Base-by-base conservation (phyloP, 2,113 vertebrate species). In the Poeciliopsis retropinna region DNA sequence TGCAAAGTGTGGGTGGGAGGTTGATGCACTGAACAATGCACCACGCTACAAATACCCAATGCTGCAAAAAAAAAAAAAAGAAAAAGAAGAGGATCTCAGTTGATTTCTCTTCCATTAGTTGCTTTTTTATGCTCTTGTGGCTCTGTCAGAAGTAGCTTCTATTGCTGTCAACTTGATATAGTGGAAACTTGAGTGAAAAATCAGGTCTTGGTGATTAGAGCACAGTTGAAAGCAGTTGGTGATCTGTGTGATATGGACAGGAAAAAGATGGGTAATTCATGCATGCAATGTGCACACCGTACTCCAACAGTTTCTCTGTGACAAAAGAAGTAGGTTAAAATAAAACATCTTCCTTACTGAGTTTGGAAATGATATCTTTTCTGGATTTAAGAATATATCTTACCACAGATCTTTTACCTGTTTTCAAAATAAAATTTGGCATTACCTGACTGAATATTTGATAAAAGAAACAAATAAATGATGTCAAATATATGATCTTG, bases 1-100 rank as follows among this genome's bases (percentile, higher is more conserved):
- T 83, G 79, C 74, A 84, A 90, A 87, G 86, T 80, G 89, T 91
- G 86, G 85, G 91, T 83, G 75, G 88, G 89, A 81, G 85, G 85
- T 82, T 84, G 88, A 90, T 86, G 80, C 81, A 83, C n/a, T 85
- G 41, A 73, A 85, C 76, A 88, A 85, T 63, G 70, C 81, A 83
- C 64, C 81, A 79, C 83, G 79, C 39, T 44, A 31, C 84, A 84
- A 81, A 82, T 67, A 64, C 75, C 66, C 72, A 69, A 64, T 78
- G 83, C 74, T 80, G 69, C 82, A 85, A 82, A 88, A 54, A 54
- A 9, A 54, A 54, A 47, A 47, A 1, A 17, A 44, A 44, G 79
- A 8, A 32, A 32, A 32, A 11, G 34, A 37, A 11, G 34, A 83
- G 68, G 80, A 83, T 84, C 78, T 84, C 78, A 67, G 85, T 91